These are phyloP conservation scores for Chaetodon trifascialis DNA, from an alignment of 2,113 vertebrate genomes.

Conservation along the genomic window DNA sequence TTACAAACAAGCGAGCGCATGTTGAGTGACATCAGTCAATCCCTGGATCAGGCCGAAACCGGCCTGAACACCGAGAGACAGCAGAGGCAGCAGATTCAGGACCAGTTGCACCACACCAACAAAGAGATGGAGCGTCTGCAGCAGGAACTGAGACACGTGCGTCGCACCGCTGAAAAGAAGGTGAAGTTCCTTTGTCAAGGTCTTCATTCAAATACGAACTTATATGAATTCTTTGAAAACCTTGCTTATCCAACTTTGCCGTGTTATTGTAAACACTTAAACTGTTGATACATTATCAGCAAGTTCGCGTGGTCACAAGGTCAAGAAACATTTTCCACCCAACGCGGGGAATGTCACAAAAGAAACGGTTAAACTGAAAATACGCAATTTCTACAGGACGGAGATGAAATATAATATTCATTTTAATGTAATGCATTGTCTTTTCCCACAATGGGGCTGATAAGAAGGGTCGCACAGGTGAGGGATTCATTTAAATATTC, in stretches of 20 bases:
- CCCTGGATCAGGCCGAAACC: slow-evolving; percentile 64
- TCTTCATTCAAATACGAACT: slow-evolving; percentile 13
- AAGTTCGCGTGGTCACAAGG: slow-evolving; percentile 7
- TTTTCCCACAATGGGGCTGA: slow-evolving; percentile 74
- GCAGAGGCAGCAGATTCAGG: slow-evolving; percentile 75
- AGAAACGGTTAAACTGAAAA: slow-evolving; percentile 37
- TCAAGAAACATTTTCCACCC: slow-evolving; percentile 25
- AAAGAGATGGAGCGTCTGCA: slow-evolving; percentile 70
- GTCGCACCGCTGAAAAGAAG: slow-evolving; percentile 72
- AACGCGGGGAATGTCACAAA: slow-evolving; percentile 20
- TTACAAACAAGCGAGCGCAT: slow-evolving; percentile 63
- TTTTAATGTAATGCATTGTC: slow-evolving; percentile 78
- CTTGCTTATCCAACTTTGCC: background rate
- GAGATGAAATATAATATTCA: slow-evolving; percentile 73
- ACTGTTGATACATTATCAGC: slow-evolving; percentile 2
- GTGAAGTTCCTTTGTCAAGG: slow-evolving; percentile 64
- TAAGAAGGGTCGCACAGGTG: slow-evolving; percentile 76
- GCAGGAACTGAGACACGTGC: slow-evolving; percentile 62
- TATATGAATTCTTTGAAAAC: background rate
- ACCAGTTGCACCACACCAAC: slow-evolving; percentile 73
- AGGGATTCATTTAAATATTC: slow-evolving; percentile 76
- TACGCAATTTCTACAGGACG: slow-evolving; percentile 37
- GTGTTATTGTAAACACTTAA: slow-evolving; percentile 8
- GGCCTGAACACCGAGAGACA: slow-evolving; percentile 69
- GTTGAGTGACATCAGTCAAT: slow-evolving; percentile 66